Base-by-base conservation (phyloP, 1,140 invertebrate genomes). In the Rhopalosiphum padi region DNA sequence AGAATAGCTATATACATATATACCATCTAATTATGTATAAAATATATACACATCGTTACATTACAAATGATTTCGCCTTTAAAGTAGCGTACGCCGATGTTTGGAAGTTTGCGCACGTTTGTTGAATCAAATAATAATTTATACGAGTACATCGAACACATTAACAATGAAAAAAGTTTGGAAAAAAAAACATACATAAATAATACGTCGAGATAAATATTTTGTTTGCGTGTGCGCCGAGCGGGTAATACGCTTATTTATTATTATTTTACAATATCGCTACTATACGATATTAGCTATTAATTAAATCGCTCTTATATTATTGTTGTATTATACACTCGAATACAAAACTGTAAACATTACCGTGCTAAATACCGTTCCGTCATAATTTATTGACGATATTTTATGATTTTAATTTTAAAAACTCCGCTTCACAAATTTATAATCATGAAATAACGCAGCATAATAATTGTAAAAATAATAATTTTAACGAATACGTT, bases 151-250 rank as follows among this genome's bases (percentile, higher is more conserved):
- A 41, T 25, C 83, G 41, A 77, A 77, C 60, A 30, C 60, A 77
- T 77, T 77, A 68, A 77, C 60, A 77, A n/a, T 77, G 82, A 25
- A 85, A 85, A 85, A 85, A 37, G 83, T 85, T 85, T 23, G 41
- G 7, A 11, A 15, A 77, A 18, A n/a, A n/a, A 68, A 43, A 25
- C 41, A 15, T 43, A 41, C 23, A 41, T 37, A 11, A 85, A 41
- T 85, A 15, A 25, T 11, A 41, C 37, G 22, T 30, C 41, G 83
- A n/a, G 30, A 41, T 23, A 83, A 83, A 37, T 23, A 83, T 83
- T 41, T 23, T 41, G 83, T 43, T 43, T 23, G 37, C 22, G 37
- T 41, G 83, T 43, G 35, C 11, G 25, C 1, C 41, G 83, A 23
- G 83, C 41, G 83, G 9, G 37, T 41, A 77, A 77, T n/a, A 35